Percentiles rank a stretch among this genome's conserved stretches.
Evolutionary conservation across 2,113 vertebrate species (phyloP).

Genomic region (Heloderma charlesbogerti): DNA sequence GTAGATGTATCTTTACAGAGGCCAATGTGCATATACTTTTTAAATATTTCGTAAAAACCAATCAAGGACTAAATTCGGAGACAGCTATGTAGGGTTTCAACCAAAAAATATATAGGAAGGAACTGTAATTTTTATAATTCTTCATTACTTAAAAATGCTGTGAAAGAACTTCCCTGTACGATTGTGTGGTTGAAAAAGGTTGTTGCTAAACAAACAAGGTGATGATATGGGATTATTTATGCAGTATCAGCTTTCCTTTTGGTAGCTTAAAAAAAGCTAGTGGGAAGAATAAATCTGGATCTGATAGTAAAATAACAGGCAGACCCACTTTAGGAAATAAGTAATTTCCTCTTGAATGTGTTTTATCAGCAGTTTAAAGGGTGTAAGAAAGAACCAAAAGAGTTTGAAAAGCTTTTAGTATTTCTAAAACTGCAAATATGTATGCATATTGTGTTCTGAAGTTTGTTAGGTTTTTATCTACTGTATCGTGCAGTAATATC

Average conservation of each 20-base stretch:
- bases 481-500: neutral
- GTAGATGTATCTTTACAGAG: neutral
- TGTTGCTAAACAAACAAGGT: neutral
- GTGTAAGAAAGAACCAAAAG: slow-evolving; percentile 12
- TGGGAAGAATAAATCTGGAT: slow-evolving; percentile 40
- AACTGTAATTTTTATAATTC: neutral
- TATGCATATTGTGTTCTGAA: neutral
- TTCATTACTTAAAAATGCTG: slow-evolving; percentile 4
- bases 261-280: slow-evolving; percentile 25
- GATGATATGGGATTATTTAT: slow-evolving; percentile 37
- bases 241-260: slow-evolving; percentile 40
- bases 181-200: slow-evolving; percentile 4
- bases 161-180: slow-evolving; percentile 27
- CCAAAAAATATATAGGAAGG: neutral
- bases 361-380: slow-evolving; percentile 16
- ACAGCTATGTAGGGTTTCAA: neutral
- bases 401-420: neutral
- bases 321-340: slow-evolving; percentile 54
- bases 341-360: slow-evolving; percentile 40
- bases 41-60: neutral
- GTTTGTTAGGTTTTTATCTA: neutral
- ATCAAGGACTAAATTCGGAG: neutral
- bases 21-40: neutral
- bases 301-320: slow-evolving; percentile 31
- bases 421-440: slow-evolving; percentile 6